phyloP scores from a whole-genome alignment of 2,113 vertebrate species.

The Illadopsis cleaveri region DNA sequence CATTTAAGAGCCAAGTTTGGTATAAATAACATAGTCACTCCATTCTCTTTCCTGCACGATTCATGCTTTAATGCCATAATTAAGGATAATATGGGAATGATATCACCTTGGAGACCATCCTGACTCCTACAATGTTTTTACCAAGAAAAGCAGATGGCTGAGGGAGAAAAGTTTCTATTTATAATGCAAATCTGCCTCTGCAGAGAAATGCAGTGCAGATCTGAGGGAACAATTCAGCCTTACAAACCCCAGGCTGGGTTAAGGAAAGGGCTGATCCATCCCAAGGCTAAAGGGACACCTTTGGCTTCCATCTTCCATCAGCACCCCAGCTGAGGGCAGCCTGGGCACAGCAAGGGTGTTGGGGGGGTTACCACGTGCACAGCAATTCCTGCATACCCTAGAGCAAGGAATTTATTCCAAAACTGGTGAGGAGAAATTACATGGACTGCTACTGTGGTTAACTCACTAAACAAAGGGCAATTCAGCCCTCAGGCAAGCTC shows the following conservation, averaged over 20 bases:
- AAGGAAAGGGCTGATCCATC: not conserved
- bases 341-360: not conserved
- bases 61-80: not conserved
- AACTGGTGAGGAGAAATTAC: accelerated
- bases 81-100: not conserved
- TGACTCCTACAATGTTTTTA: not conserved
- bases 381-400: not conserved
- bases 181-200: not conserved
- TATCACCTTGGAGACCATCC: slow-evolving; percentile 2
- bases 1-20: not conserved
- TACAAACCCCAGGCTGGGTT: not conserved
- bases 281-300: not conserved
- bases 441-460: not conserved
- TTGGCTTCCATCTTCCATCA: not conserved
- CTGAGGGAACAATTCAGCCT: not conserved
- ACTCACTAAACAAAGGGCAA: not conserved
- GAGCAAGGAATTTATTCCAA: not conserved
- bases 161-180: not conserved
- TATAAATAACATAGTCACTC: not conserved
- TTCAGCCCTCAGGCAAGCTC: not conserved
- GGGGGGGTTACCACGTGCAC: accelerated
- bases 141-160: slow-evolving; percentile 18
- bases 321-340: not conserved
- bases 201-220: not conserved
- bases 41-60: not conserved